phyloP scores from a whole-genome alignment of 2,888 invertebrate species.

The Camponotus fellah region DNA sequence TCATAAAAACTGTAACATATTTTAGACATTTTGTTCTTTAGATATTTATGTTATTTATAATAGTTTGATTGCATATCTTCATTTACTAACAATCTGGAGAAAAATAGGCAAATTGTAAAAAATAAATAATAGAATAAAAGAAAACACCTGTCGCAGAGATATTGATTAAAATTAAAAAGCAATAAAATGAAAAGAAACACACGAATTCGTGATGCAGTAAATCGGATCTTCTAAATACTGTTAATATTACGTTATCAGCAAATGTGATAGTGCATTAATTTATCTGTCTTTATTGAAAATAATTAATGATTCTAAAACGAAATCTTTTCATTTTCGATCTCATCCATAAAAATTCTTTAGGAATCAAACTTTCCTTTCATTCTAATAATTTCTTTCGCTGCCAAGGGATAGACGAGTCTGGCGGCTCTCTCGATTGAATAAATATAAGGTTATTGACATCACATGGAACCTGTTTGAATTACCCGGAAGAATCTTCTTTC shows the following conservation, averaged over 20 bases:
- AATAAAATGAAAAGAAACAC: background rate
- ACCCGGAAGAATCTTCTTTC: background rate
- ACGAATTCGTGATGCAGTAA: constrained; percentile 20
- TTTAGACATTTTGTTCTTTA: background rate
- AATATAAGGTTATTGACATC: constrained; percentile 35
- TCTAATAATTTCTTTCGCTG: background rate
- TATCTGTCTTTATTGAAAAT: constrained; percentile 2
- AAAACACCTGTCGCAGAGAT: background rate
- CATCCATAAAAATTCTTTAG: constrained; percentile 57
- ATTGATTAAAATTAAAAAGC: constrained; percentile 49
- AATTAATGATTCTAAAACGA: background rate
- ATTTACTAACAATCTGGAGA: background rate
- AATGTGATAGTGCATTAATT: background rate
- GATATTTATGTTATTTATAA: background rate
- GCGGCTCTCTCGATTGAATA: constrained; percentile 21
- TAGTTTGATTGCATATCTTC: background rate
- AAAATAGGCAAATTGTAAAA: constrained; percentile 31
- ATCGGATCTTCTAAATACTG: background rate
- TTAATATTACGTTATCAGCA: background rate
- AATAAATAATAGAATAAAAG: constrained; percentile 14
- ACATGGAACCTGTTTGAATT: constrained; percentile 25
- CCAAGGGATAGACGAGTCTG: background rate
- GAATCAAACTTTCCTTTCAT: constrained; percentile 2
- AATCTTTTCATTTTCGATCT: constrained; percentile 19
- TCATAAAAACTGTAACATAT: background rate